Evolutionary conservation across 2,113 vertebrate genomes (phyloP).

Genomic region (Pyxicephalus adspersus): DNA sequence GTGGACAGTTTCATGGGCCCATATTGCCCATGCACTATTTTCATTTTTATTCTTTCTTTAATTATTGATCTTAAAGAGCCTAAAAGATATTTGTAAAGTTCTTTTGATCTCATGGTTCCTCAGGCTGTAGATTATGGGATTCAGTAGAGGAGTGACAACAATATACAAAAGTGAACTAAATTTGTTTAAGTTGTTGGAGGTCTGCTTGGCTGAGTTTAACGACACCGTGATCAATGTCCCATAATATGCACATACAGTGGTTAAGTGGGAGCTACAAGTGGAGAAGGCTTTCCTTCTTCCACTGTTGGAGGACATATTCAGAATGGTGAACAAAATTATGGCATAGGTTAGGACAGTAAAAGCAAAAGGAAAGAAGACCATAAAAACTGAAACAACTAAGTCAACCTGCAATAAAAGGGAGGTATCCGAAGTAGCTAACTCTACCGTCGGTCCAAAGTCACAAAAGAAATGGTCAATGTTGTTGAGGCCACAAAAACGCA

Average conservation of each 20-base stretch:
- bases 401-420: neutral
- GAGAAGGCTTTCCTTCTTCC: slow-evolving; percentile 9
- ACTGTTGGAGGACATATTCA: neutral
- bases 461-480: neutral
- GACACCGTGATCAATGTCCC: slow-evolving; percentile 22
- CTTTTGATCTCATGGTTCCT: slow-evolving; percentile 10
- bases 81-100: neutral
- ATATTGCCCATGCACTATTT: too few species aligned
- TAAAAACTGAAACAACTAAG: neutral
- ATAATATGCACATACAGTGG: neutral
- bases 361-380: neutral
- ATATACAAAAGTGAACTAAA: slow-evolving; percentile 1
- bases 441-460: neutral
- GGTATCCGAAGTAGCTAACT: neutral
- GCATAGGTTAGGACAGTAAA: neutral
- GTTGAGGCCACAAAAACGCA: neutral
- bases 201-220: neutral
- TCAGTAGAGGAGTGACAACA: slow-evolving; percentile 14
- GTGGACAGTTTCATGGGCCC: too few species aligned
- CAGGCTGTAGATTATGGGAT: slow-evolving; percentile 26
- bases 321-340: neutral
- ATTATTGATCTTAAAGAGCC: neutral
- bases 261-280: slow-evolving; percentile 25
- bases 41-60: too few species aligned
- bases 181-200: neutral